Percentiles rank a stretch among this genome's conserved stretches.
phyloP scores from a whole-genome alignment of 2,888 invertebrate species.

The Pheosia tremula region DNA sequence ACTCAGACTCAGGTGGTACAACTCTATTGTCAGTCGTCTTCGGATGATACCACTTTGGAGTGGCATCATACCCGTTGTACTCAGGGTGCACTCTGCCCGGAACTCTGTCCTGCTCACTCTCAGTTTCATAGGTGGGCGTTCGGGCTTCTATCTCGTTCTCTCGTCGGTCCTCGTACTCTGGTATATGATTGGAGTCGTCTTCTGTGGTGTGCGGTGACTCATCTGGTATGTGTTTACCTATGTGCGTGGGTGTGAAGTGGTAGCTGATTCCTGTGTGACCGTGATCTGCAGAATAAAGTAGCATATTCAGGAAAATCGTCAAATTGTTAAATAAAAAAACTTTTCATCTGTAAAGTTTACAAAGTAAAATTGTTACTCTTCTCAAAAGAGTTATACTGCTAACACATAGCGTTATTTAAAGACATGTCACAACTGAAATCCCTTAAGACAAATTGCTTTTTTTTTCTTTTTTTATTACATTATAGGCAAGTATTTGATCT shows the following conservation, averaged over 20 bases:
- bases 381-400: no score
- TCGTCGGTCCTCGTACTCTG: constrained; percentile 67
- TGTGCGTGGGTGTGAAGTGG: constrained; percentile 67
- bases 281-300: constrained; percentile 53
- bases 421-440: no score
- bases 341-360: no score
- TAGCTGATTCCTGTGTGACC: constrained; percentile 56
- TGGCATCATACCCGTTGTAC: constrained; percentile 76
- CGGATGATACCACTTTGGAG: constrained; percentile 78
- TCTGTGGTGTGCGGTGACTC: constrained; percentile 77
- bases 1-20: constrained; percentile 77
- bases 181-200: constrained; percentile 73
- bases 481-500: no score
- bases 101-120: constrained; percentile 54
- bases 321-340: no score
- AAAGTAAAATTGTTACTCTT: no score
- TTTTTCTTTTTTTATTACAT: no score
- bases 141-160: constrained; percentile 66
- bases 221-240: constrained; percentile 55
- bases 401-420: no score
- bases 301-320: no score
- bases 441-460: no score
- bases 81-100: constrained; percentile 66
- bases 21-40: constrained; percentile 77
- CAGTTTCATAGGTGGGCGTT: constrained; percentile 67